A percentile compares a stretch with the other conserved stretches of the same genome.
Conservation (phyloP, 2,888 invertebrate genomes). For the Masnerella sp. region DNA sequence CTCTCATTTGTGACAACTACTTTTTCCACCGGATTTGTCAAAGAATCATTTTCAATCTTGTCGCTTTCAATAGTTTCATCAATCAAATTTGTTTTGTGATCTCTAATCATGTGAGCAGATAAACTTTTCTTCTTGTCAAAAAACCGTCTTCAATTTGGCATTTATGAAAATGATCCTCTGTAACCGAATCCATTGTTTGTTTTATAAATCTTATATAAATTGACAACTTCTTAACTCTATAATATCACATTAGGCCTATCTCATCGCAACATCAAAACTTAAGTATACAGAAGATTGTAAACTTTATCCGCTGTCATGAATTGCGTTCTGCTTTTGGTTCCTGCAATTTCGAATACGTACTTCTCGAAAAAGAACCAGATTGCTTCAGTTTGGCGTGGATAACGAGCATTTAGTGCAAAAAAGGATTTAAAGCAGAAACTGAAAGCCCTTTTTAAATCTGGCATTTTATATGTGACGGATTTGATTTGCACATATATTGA, state of each 20-base stretch:
- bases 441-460: conserved; percentile 23
- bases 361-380: conserved; percentile 34
- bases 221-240: too few species aligned
- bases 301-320: conserved; percentile 5
- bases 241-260: too few species aligned
- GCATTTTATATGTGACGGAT: conserved; percentile 15
- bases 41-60: too few species aligned
- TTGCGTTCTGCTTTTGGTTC: conserved; percentile 21
- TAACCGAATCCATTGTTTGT: too few species aligned
- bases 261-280: too few species aligned
- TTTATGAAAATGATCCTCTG: too few species aligned
- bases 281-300: not conserved
- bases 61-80: too few species aligned
- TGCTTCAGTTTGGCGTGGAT: conserved; percentile 22
- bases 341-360: conserved; percentile 18
- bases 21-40: too few species aligned
- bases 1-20: too few species aligned
- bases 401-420: conserved; percentile 39
- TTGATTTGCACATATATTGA: conserved; percentile 27
- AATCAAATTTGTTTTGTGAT: not conserved
- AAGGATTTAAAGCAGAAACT: conserved; percentile 38
- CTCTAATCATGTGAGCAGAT: not conserved
- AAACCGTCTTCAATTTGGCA: too few species aligned
- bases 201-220: too few species aligned
- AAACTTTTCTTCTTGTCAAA: not conserved